Percentiles rank a stretch among this genome's conserved stretches.
These are phyloP conservation scores for Aratinga solstitialis DNA, from an alignment of 2,797 vertebrate species.

Conservation along the genomic window DNA sequence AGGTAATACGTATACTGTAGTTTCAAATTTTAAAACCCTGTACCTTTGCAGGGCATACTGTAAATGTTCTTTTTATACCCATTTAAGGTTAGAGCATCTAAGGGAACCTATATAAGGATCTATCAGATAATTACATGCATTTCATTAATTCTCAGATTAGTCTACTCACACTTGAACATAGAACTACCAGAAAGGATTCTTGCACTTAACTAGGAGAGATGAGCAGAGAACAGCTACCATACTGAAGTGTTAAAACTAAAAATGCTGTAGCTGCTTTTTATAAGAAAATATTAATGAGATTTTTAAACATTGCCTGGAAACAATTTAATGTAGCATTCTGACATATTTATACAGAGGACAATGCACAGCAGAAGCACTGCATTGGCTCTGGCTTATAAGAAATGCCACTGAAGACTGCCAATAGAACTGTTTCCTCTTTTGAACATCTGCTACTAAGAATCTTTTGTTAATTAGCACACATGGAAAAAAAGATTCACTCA, in stretches of 20 bases:
- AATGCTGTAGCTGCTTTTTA: not conserved
- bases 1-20: rapidly evolving
- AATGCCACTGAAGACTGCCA: not conserved
- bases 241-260: not conserved
- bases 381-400: not conserved
- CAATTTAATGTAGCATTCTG: not conserved
- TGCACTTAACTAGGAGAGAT: not conserved
- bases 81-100: not conserved
- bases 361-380: not conserved
- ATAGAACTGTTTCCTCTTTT: not conserved
- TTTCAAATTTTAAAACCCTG: not conserved
- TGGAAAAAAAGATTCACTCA: conserved; percentile 81
- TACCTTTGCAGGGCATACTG: not conserved
- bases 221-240: not conserved
- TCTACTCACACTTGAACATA: not conserved
- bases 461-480: conserved; percentile 18
- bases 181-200: not conserved
- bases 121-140: not conserved
- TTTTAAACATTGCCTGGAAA: not conserved
- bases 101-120: not conserved
- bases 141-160: not conserved
- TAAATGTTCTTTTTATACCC: not conserved
- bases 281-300: not conserved
- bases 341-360: not conserved
- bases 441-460: not conserved